phyloP scores from a whole-genome alignment of 53 echinoderm and acorn worm genomes.

The Luidia sarsii region DNA sequence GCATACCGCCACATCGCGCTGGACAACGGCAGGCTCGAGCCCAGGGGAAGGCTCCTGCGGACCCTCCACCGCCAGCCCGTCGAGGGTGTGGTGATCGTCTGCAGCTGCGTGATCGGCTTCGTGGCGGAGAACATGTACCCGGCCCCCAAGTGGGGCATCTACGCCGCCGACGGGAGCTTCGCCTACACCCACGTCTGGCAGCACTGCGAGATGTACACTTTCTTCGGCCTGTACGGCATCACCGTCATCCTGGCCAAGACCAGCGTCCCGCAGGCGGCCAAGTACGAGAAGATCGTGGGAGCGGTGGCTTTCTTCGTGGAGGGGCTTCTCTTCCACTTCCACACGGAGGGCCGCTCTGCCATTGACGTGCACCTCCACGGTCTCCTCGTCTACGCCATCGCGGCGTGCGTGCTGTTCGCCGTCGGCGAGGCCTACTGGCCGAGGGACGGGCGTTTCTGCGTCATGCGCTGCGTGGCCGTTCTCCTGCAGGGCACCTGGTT shows the following conservation, averaged over 20 bases:
- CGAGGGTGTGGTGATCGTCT: conserved; percentile 70
- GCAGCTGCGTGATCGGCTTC: conserved; percentile 62
- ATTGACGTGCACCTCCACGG: conserved; percentile 82
- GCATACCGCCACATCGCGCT: conserved; percentile 71
- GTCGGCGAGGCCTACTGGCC: conserved; percentile 62
- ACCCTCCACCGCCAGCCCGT: conserved; percentile 68
- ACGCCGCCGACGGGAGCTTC: conserved; percentile 74
- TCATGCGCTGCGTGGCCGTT: conserved; percentile 71
- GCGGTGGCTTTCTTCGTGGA: conserved; percentile 85
- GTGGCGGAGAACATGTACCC: conserved; percentile 90
- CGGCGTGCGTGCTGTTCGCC: conserved; percentile 64
- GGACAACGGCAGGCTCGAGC: conserved; percentile 68
- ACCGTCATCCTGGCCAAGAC: conserved; percentile 56
- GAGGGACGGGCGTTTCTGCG: conserved; percentile 58
- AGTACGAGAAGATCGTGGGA: conserved; percentile 73
- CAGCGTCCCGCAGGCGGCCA: conserved; percentile 61
- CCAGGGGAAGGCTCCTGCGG: conserved; percentile 62
- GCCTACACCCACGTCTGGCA: conserved; percentile 86
- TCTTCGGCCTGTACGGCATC: conserved; percentile 80
- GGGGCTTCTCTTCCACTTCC: conserved; percentile 85
- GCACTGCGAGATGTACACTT: conserved; percentile 96
- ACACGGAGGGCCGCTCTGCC: conserved; percentile 73
- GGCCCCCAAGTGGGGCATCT: conserved; percentile 74
- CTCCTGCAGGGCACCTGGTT: conserved; percentile 98
- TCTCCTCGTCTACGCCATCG: conserved; percentile 80